Base-by-base conservation (phyloP, 1,140 invertebrate species). In the Ceratina australensis region DNA sequence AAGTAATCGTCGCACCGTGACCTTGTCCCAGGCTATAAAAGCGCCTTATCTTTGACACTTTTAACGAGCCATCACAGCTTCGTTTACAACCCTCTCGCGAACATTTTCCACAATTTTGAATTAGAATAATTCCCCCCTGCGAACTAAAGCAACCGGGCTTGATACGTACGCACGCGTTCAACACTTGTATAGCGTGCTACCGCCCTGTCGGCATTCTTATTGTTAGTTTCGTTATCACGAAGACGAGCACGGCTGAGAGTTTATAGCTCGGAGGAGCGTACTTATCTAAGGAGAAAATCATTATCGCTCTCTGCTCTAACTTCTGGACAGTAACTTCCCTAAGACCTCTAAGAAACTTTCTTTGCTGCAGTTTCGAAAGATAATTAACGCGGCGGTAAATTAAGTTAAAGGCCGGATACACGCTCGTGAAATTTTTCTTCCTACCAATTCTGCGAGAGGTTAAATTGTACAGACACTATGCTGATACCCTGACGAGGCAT, bases 401-500 rank as follows among this genome's bases (percentile, higher is more conserved):
- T 63, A 63, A 3, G 56, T 59, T 59, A 13, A n/a, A n/a, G 13
- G 12, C 5, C 22, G 20, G 18, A 63, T 42, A 12, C 8, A 33
- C 5, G 60, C 28, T 33, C 26, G 8, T n/a, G n/a, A n/a, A 63
- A 63, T 63, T 42, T 33, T 16, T 63, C 33, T n/a, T n/a, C n/a
- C n/a, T n/a, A n/a, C n/a, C n/a, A n/a, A n/a, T n/a, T n/a, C n/a
- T n/a, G n/a, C n/a, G n/a, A n/a, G n/a, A n/a, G n/a, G n/a, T n/a
- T n/a, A n/a, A n/a, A n/a, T n/a, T n/a, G n/a, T n/a, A n/a, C n/a
- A n/a, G n/a, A n/a, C n/a, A n/a, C n/a, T n/a, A n/a, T n/a, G n/a
- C n/a, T n/a, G n/a, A n/a, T n/a, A n/a, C n/a, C 56, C 65, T 26
- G 33, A 66, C 54, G 73, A 42, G 69, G 0, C 16, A 24, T 22